Percentiles rank a stretch among this genome's conserved stretches.
Evolutionary conservation across 2,797 vertebrate species (phyloP).

Genomic region (Coregonus sp.): DNA sequence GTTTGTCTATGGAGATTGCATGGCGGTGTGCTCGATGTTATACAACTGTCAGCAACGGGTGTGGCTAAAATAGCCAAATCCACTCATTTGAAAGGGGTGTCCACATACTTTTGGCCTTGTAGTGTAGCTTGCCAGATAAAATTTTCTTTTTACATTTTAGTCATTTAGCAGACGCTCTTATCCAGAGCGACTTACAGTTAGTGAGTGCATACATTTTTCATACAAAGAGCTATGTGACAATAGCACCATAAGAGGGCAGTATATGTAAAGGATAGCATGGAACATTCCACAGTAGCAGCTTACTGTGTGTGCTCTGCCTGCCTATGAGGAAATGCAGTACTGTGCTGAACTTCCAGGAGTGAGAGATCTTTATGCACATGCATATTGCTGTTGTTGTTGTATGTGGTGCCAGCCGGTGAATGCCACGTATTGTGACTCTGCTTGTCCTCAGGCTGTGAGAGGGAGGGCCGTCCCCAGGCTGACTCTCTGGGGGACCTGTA

Average conservation of each 20-base stretch:
- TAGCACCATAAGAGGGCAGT: conserved; percentile 58
- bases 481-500: conserved; percentile 95
- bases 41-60: too few relatives aligned
- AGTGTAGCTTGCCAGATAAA: too few relatives aligned
- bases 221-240: conserved; percentile 14
- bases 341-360: not conserved
- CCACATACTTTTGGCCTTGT: too few relatives aligned
- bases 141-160: too few relatives aligned
- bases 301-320: not conserved
- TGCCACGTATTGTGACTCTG: conserved; percentile 1
- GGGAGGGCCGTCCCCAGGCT: conserved; percentile 83
- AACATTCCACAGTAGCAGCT: not conserved
- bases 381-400: not conserved
- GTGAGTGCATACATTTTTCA: too few relatives aligned
- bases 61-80: too few relatives aligned
- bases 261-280: not conserved
- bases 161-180: too few relatives aligned
- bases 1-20: too few relatives aligned
- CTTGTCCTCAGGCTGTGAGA: conserved; percentile 56
- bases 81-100: too few relatives aligned
- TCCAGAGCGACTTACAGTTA: too few relatives aligned
- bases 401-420: not conserved
- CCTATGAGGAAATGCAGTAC: too few relatives aligned
- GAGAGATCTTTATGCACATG: not conserved
- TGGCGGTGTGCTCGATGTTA: too few relatives aligned